Evolutionary conservation across 2,113 vertebrate species (phyloP), one percentile per base, ranked within the genome.

Genomic region (Tursiops truncatus): DNA sequence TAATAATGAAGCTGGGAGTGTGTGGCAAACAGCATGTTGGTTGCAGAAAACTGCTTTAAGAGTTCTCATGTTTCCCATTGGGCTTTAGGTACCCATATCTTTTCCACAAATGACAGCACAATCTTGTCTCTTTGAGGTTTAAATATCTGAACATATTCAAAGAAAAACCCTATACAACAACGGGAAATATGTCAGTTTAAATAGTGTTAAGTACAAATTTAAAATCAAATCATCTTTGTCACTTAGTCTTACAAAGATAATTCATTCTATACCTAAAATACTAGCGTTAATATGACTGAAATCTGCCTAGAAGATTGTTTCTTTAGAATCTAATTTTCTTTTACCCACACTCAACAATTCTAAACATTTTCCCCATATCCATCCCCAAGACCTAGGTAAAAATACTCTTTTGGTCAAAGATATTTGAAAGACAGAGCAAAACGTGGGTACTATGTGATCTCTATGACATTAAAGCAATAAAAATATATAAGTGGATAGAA

Each of bases 241-340:
- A 71, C 21, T 62, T 83, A 31, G 33, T 83, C 91, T 89, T 74
- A 62, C 17, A 56, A 94, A 88, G 23, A 44, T 20, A 91, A 36
- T 84, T 26, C 23, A 80, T 60, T 95, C 36, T 76, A 58, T 11
- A 67, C 25, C 38, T 91, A 82, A 62, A 93, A 81, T 82, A 70
- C 26, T 71, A 79, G 31, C 41, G 83, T 93, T 41, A 77, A 21
- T 76, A 20, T 88, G 88, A 26, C 17, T 71, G 2, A 63, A 88
- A 89, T 18, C 44, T 67, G 23, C 28, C 85, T 76, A 79, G 20
- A 63, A 80, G 20, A 63, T 82, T 60, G 36, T 88, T 92, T 85
- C 47, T 47, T 95, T 81, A 53, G 20, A 74, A 80, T 84, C 41
- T 81, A 56, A 70, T 44, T 86, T 97, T 79, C 68, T 89, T 94